phyloP scores from a whole-genome alignment of 2,888 invertebrate genomes.

The Limnephilus auricula region DNA sequence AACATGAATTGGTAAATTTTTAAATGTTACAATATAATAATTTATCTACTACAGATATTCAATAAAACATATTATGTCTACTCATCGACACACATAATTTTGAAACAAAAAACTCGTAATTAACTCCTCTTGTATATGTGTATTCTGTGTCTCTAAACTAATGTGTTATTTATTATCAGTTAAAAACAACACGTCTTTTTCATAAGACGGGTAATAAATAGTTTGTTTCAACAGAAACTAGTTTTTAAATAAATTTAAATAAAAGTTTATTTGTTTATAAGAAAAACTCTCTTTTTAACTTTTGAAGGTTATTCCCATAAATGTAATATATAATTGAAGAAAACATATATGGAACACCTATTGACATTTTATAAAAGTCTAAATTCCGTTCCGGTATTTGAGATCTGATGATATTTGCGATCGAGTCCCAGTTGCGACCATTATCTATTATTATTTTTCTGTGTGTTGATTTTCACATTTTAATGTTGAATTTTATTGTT shows the following conservation, averaged over 20 bases:
- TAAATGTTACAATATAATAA: background rate
- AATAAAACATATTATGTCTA: background rate
- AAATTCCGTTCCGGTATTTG: too few species aligned
- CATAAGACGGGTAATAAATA: background rate
- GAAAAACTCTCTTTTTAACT: too few species aligned
- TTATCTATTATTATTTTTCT: too few species aligned
- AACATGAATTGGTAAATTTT: background rate
- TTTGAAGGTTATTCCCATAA: too few species aligned
- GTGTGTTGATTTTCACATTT: too few species aligned
- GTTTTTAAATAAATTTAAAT: background rate
- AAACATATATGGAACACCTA: too few species aligned
- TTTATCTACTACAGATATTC: background rate
- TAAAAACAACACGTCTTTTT: background rate
- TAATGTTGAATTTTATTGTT: too few species aligned
- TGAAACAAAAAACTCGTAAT: conserved; percentile 10
- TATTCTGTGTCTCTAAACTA: background rate
- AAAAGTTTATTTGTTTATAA: too few species aligned
- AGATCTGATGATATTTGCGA: too few species aligned
- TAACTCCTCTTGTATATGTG: background rate
- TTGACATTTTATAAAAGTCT: too few species aligned
- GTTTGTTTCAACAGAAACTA: conserved; percentile 15
- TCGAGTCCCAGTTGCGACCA: too few species aligned
- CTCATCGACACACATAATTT: background rate
- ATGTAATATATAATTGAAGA: too few species aligned
- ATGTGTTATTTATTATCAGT: background rate